Base-by-base conservation (phyloP, 2,113 vertebrate genomes). In the Excalfactoria chinensis region DNA sequence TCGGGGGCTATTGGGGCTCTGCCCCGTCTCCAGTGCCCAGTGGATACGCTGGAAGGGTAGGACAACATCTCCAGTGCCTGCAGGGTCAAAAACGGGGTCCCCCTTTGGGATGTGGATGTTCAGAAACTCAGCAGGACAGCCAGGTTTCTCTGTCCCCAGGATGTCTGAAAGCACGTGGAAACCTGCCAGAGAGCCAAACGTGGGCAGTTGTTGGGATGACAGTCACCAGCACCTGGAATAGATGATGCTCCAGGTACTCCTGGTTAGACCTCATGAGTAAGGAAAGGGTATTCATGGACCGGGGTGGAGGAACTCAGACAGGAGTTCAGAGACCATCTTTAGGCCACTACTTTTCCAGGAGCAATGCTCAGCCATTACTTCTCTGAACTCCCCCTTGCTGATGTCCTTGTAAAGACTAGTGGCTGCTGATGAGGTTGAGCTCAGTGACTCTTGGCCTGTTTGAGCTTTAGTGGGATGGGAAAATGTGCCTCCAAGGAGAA, bases 1-100 rank as follows among this genome's bases (percentile, higher is more conserved):
- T 25, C 99, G 98, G 82, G 99, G 99, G 72, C 97, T 99, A 93
- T 98, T 98, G 83, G 99, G 99, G 83, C 99, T 99, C 93, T 97
- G 98, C 28, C 99, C 98, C 0, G 98, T 98, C 53, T 94, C 93
- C 3, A 56, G 89, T 19, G 98, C 98, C 99, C 99, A 99, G 4
- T 64, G 94, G 66, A 97, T 97, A 73, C 99, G 98, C 93, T 99
- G 98, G 89, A 98, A 98, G 46, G 98, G 99, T 78, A 99, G 97
- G 35, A 98, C 96, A 80, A 99, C 97, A 0, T 96, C 86, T 5
- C 98, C 97, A 3, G 97, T 97, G 18, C 58, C 41, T 2, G 78
- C 41, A 1, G 97, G 98, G 67, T 99, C 98, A 94, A 99, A 99
- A n/a, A 98, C 69, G 0, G 95, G 93, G 88, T 99, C 99, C 21